Evolutionary conservation across 2,888 invertebrate species (phyloP), one percentile per base, ranked within the genome.

Genomic region (Spilosoma lubricipeda): DNA sequence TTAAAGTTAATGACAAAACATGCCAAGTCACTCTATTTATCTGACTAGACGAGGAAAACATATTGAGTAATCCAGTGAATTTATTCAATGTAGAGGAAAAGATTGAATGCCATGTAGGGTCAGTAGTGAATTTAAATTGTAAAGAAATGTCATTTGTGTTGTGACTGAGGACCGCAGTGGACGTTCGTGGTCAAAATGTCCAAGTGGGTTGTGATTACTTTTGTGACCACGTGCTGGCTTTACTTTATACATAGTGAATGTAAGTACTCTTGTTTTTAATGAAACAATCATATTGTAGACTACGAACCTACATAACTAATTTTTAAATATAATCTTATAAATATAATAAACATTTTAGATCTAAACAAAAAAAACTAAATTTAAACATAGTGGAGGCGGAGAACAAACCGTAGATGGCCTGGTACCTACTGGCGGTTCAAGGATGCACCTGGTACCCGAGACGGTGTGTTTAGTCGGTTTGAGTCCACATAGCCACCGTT

Each of bases 241-340:
- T 88, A 86, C 78, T 87, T 85, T n/a, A 89, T 90, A 63, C 85
- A 86, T 3, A 89, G 86, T 74, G 83, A 85, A 86, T 86, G 90
- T 90, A 80, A 83, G 87, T 80, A 27, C 27, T 27, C 27, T 27
- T 4, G 13, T 7, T 13, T n/a, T 27, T 59, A n/a, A n/a, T 27
- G 4, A 13, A 59, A 59, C 11, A 52, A n/a, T 52, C 18, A 23
- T 20, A 20, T 8, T 52, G 23, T 52, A 52, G 11, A n/a, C n/a
- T 11, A 56, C 11, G 7, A 13, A 56, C n/a, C 3, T 56, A 11
- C 56, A 56, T n/a, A 9, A 0, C n/a, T 63, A 11, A 0, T 13
- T 15, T 4, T 27, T 27, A 30, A 3, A 18, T 63, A 59, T 27
- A 27, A 27, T 59, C 27, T 59, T 27, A 11, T 59, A 27, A 59